Evolutionary conservation across 2,113 vertebrate genomes (phyloP).

Genomic region (Cololabis saira): DNA sequence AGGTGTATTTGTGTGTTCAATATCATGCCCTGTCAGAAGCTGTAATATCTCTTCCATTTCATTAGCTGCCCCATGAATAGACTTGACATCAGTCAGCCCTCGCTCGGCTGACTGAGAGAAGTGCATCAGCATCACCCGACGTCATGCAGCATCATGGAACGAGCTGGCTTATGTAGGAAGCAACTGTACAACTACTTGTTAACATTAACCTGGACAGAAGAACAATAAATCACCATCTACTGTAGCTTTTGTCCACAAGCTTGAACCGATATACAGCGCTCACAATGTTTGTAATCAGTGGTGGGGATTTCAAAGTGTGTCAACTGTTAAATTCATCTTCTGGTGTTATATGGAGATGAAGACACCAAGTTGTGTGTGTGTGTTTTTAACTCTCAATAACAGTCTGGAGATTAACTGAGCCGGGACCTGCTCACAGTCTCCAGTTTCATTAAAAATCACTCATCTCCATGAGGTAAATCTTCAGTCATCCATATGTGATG

Average conservation of each 20-base stretch:
- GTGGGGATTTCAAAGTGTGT: background rate
- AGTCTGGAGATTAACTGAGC: background rate
- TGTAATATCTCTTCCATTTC: conserved; percentile 75
- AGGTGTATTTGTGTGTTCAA: conserved; percentile 56
- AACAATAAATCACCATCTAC: background rate
- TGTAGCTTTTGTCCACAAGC: background rate
- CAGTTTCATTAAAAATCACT: background rate
- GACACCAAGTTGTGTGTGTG: background rate
- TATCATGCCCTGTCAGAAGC: conserved; percentile 63
- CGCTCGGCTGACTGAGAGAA: conserved; percentile 60
- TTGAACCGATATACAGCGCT: background rate
- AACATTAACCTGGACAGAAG: conserved; percentile 19
- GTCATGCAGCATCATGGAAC: conserved; percentile 32
- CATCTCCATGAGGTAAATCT: background rate
- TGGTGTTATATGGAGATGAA: background rate
- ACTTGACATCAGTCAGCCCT: conserved; percentile 65
- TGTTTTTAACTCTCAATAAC: too few species aligned
- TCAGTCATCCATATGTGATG: background rate
- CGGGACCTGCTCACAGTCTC: background rate
- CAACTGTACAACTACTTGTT: background rate
- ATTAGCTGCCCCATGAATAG: conserved; percentile 68
- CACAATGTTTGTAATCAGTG: background rate
- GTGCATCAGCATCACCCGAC: conserved; percentile 48
- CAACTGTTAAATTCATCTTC: background rate
- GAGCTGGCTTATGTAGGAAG: conserved; percentile 22